Evolutionary conservation across 2,888 invertebrate genomes (phyloP).

Genomic region (Thymelicus acteon): DNA sequence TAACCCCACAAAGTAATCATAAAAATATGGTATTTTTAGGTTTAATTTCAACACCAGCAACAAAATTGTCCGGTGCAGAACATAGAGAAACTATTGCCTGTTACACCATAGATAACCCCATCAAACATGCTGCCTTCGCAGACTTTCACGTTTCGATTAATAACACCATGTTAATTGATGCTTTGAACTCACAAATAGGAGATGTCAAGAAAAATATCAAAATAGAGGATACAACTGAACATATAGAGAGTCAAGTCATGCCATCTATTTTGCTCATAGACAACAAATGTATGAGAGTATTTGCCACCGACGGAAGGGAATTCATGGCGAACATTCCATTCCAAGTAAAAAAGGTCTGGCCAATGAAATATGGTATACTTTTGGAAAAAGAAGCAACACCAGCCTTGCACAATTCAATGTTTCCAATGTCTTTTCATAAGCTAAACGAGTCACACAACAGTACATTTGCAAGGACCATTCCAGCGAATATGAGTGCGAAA

Average conservation of each 20-base stretch:
- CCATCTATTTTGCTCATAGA: conserved; percentile 91
- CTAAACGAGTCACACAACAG: conserved; percentile 73
- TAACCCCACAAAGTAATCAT: too few relatives aligned
- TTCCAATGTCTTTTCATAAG: conserved; percentile 66
- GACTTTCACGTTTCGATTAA: conserved; percentile 80
- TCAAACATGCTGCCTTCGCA: conserved; percentile 92
- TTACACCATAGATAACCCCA: conserved; percentile 92
- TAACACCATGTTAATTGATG: conserved; percentile 83
- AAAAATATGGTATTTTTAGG: conserved; percentile 59
- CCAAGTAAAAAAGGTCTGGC: conserved; percentile 93
- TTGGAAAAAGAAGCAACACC: conserved; percentile 88
- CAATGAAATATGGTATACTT: conserved; percentile 93
- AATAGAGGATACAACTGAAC: conserved; percentile 79
- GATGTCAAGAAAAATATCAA: conserved; percentile 79
- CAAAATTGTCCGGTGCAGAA: conserved; percentile 79
- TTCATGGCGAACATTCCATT: conserved; percentile 92
- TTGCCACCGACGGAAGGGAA: conserved; percentile 92
- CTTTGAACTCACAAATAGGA: conserved; percentile 76
- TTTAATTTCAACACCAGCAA: conserved; percentile 78
- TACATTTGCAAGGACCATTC: conserved; percentile 59
- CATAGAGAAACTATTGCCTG: conserved; percentile 86
- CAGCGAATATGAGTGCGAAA: conserved; percentile 71
- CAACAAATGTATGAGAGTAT: conserved; percentile 90
- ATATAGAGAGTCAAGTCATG: conserved; percentile 80
- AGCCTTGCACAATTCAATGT: conserved; percentile 60